Percentiles rank a stretch among this genome's conserved stretches.
These are phyloP conservation scores for Conchocele bisecta DNA, from an alignment of 2,888 invertebrate genomes.

Conservation along the genomic window DNA sequence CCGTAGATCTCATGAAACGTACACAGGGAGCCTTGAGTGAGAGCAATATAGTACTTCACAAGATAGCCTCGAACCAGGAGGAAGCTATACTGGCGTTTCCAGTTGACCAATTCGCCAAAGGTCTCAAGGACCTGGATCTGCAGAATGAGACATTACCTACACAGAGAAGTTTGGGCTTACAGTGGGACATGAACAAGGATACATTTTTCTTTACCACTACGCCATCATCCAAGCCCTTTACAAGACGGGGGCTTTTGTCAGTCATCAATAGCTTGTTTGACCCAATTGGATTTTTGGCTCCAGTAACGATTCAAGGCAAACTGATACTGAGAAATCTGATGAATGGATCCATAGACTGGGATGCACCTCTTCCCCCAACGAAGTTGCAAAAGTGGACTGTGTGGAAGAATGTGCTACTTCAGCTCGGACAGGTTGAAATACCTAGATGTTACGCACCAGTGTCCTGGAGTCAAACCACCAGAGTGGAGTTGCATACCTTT, in stretches of 20 bases:
- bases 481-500: constrained; percentile 48
- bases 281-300: constrained; percentile 50
- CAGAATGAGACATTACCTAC: constrained; percentile 13
- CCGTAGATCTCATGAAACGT: constrained; percentile 40
- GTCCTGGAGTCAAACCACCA: neutral
- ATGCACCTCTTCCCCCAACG: constrained; percentile 25
- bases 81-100: constrained; percentile 47
- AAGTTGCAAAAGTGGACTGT: neutral
- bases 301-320: constrained; percentile 49
- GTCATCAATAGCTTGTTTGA: constrained; percentile 51
- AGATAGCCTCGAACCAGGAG: constrained; percentile 3
- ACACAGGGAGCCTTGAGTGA: constrained; percentile 25
- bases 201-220: constrained; percentile 35
- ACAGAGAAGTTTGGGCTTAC: constrained; percentile 6
- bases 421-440: constrained; percentile 16
- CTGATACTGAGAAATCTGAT: constrained; percentile 41
- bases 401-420: neutral
- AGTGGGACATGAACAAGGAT: constrained; percentile 49
- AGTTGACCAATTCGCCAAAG: constrained; percentile 37
- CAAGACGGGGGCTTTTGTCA: constrained; percentile 43
- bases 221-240: constrained; percentile 24
- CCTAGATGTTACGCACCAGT: constrained; percentile 19
- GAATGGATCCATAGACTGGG: constrained; percentile 35
- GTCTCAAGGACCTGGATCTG: constrained; percentile 46
- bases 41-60: neutral